These are phyloP conservation scores for Notothenia rossii DNA, from an alignment of 2,113 vertebrate genomes.

Conservation along the genomic window DNA sequence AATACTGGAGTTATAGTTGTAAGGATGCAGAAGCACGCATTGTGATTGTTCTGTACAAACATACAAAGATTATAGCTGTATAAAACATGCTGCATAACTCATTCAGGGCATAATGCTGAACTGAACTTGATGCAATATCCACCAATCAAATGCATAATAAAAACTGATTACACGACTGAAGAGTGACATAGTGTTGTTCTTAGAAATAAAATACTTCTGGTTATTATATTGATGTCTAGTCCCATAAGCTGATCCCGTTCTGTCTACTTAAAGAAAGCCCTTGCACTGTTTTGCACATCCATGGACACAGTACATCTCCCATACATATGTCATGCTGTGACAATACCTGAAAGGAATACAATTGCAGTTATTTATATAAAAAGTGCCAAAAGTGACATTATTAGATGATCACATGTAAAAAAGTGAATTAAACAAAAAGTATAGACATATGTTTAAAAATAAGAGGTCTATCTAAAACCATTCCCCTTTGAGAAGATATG, in stretches of 20 bases:
- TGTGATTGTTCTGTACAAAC: not conserved
- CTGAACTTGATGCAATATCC: not conserved
- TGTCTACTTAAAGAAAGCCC: not conserved
- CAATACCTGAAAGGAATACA: conserved; percentile 7
- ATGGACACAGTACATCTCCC: not conserved
- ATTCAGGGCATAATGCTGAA: not conserved
- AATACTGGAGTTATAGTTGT: not conserved
- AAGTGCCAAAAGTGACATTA: conserved; percentile 4
- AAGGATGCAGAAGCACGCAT: not conserved
- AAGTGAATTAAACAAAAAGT: conserved; percentile 16
- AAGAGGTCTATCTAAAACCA: conserved; percentile 22
- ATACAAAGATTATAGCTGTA: not conserved
- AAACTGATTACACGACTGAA: not conserved
- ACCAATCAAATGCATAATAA: not conserved
- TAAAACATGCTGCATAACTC: not conserved
- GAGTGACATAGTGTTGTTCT: not conserved
- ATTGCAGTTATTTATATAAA: not conserved
- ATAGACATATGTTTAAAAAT: not conserved
- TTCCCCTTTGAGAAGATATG: conserved; percentile 22
- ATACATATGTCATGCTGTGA: not conserved
- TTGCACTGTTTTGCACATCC: not conserved
- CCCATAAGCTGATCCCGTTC: not conserved
- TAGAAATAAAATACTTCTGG: not conserved
- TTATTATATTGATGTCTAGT: not conserved
- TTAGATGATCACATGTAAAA: conserved; percentile 3